Conservation (phyloP, 2,888 invertebrate species). For the Cyclophora punctaria region DNA sequence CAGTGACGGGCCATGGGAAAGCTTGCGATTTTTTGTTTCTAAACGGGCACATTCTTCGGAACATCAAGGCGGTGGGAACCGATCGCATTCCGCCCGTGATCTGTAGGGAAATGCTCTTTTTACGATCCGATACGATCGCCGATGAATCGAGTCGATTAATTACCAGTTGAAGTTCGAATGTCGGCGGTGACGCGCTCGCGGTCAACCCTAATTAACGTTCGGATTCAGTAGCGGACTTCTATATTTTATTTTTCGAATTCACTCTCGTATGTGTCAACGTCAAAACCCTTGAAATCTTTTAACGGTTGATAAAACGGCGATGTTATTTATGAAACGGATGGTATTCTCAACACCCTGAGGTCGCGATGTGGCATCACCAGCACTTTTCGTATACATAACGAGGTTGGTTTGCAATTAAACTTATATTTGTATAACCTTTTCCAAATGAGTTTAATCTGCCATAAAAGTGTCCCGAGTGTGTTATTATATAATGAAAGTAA, state of each 20-base stretch:
- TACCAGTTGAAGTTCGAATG: conserved; percentile 45
- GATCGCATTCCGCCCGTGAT: conserved; percentile 54
- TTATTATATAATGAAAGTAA: conserved; percentile 3
- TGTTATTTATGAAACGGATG: too few species aligned
- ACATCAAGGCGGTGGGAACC: conserved; percentile 69
- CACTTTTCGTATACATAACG: too few species aligned
- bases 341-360: too few species aligned
- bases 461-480: background rate
- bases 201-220: conserved; percentile 46
- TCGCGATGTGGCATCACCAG: too few species aligned
- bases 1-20: conserved; percentile 64
- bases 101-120: conserved; percentile 60
- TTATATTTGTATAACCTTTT: background rate
- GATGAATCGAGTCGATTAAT: conserved; percentile 63
- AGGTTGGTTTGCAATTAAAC: too few species aligned
- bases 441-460: background rate
- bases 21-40: conserved; percentile 60
- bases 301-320: too few species aligned
- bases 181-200: conserved; percentile 39
- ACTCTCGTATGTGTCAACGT: conserved; percentile 1
- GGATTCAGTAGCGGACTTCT: conserved; percentile 17
- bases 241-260: conserved; percentile 26
- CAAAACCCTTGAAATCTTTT: background rate
- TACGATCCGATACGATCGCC: conserved; percentile 60
- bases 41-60: conserved; percentile 50